Conservation (phyloP, 2,797 vertebrate genomes). For the Sebastes iracundus region DNA sequence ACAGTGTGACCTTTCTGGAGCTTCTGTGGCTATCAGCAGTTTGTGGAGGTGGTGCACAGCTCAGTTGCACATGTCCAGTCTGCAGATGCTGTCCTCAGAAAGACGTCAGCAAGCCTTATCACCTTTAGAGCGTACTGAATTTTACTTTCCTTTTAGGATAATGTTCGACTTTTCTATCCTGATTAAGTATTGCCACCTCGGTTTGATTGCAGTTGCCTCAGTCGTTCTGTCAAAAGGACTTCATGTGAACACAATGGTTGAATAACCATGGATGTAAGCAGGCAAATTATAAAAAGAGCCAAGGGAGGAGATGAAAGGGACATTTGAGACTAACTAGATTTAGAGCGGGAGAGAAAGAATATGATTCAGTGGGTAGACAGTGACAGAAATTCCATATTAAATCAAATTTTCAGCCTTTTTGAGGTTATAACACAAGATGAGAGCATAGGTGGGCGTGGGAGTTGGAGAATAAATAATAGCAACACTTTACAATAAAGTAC, state of each 20-base stretch:
- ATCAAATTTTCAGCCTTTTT: neutral
- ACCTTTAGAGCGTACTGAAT: neutral
- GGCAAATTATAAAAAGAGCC: neutral
- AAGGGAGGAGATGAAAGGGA: constrained; percentile 2
- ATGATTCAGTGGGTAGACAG: neutral
- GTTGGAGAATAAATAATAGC: neutral
- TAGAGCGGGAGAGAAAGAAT: neutral
- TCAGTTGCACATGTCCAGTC: neutral
- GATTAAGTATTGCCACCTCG: constrained; percentile 1
- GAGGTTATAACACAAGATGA: neutral
- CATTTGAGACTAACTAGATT: neutral
- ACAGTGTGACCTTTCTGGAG: constrained; percentile 56
- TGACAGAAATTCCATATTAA: neutral
- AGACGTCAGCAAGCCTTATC: neutral
- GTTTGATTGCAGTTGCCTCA: constrained; percentile 10
- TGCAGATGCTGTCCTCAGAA: constrained; percentile 8
- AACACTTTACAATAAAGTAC: neutral
- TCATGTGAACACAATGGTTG: neutral
- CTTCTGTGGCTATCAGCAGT: constrained; percentile 56
- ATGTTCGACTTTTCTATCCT: neutral
- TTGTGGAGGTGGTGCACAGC: constrained; percentile 25
- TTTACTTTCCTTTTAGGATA: constrained; percentile 5
- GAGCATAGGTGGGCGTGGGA: neutral
- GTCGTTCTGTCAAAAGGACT: constrained; percentile 5
- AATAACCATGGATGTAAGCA: neutral